Base-by-base conservation (phyloP, 1,140 invertebrate species). In the Zophobas atratus region DNA sequence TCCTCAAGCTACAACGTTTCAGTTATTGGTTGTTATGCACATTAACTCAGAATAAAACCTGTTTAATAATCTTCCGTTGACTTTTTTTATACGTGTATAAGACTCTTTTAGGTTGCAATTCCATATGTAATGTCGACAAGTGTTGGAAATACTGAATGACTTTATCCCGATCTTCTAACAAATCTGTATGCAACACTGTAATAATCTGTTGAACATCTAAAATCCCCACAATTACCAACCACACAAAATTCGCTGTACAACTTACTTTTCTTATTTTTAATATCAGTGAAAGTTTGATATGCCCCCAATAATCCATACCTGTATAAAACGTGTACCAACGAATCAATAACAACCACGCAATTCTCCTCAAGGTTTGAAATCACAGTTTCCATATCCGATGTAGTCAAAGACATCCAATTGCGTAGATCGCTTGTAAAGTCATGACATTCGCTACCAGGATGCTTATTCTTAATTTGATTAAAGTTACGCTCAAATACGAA, bases 181-280 rank as follows among this genome's bases (percentile, higher is more conserved):
- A 86, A 79, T 90, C 89, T 78, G 81, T 87, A 79, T 90, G 90
- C 53, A 89, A 56, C 46, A 90, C 81, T 33, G 88, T 74, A 56
- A 90, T 84, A 38, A 89, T 72, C 85, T 89, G 88, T 51, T 84
- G 82, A 33, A 89, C 78, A 79, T 84, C 84, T 84, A 67, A n/a
- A 81, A 83, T 20, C 2, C 20, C 20, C 6, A 63, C 43, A 39
- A 43, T 43, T 20, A 20, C 20, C 20, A 20, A 20, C 3, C 33
- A 67, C 8, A 56, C 55, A 57, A 34, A 78, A 41, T 57, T 73
- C 49, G n/a, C 4, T 51, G 4, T 51, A 51, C 3, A 51, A 51
- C 3, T 70, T 63, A 81, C 79, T 81, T 81, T 77, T 79, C 71
- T 82, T 80, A 55, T 77, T 78, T 77, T 60, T 81, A 43, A 84